Percentiles rank a stretch among this genome's conserved stretches.
phyloP scores from a whole-genome alignment of 1,140 invertebrate species.

The Doryteuthis pealeii region DNA sequence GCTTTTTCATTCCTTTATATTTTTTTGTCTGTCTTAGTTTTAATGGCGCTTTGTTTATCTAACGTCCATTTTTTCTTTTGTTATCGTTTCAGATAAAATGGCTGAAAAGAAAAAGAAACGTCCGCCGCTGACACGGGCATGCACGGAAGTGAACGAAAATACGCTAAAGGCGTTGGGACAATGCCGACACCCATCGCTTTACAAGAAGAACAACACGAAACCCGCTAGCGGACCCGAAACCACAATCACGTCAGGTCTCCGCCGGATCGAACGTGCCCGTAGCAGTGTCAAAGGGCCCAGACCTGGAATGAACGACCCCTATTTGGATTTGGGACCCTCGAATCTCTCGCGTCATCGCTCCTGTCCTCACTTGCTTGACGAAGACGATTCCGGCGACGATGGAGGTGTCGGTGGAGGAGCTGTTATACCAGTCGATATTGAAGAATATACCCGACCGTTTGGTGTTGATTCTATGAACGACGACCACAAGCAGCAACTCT shows the following conservation, averaged over 20 bases:
- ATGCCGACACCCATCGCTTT: background rate
- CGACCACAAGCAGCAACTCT: background rate
- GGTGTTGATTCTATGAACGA: background rate
- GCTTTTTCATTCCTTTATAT: too few relatives aligned
- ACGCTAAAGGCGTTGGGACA: background rate
- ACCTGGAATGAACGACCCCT: background rate
- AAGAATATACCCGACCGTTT: background rate
- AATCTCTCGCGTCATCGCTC: conserved; percentile 7
- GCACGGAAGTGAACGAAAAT: conserved; percentile 8
- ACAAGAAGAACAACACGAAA: conserved; percentile 9
- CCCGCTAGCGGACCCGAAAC: background rate
- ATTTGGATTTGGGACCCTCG: background rate
- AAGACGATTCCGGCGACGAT: background rate
- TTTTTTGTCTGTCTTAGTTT: too few relatives aligned
- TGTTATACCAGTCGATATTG: background rate
- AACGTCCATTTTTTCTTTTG: background rate
- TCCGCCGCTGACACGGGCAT: background rate
- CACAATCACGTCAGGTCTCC: background rate
- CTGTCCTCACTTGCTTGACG: conserved; percentile 7
- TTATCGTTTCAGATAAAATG: background rate
- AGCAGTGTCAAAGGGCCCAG: background rate
- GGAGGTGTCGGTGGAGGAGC: too few relatives aligned
- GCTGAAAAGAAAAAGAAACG: conserved; percentile 4
- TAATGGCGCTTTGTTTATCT: too few relatives aligned
- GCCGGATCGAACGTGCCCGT: background rate